These are phyloP conservation scores for Athene cunicularia DNA, from an alignment of 2,113 vertebrate species.

Conservation along the genomic window DNA sequence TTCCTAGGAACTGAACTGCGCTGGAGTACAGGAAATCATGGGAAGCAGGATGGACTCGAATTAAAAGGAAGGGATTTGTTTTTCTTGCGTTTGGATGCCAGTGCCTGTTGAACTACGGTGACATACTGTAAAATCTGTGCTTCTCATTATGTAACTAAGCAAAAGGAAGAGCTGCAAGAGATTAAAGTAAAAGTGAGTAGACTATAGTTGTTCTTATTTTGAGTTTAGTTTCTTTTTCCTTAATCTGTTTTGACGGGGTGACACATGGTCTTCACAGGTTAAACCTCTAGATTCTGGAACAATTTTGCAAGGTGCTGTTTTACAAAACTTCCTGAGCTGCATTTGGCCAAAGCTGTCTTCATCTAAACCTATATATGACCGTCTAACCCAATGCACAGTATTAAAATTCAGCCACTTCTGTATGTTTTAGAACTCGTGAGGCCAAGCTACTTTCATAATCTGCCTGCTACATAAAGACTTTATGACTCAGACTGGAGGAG, in stretches of 20 bases:
- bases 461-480: background rate
- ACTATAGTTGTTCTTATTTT: background rate
- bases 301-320: background rate
- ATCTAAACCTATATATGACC: background rate
- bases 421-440: background rate
- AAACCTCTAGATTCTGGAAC: background rate
- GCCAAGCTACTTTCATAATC: background rate
- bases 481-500: background rate
- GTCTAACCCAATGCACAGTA: background rate
- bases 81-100: background rate
- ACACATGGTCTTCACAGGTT: background rate
- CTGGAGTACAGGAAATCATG: slow-evolving; percentile 47
- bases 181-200: background rate
- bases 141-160: background rate
- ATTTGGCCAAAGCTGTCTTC: background rate
- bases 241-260: background rate
- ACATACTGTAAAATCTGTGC: background rate
- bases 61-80: slow-evolving; percentile 40
- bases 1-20: slow-evolving; percentile 52
- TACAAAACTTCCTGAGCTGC: background rate
- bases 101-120: background rate
- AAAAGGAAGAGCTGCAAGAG: background rate
- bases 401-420: background rate
- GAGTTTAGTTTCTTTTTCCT: background rate
- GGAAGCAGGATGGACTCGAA: slow-evolving; percentile 32